phyloP scores from a whole-genome alignment of 2,797 vertebrate genomes.

The Valencia hispanica region DNA sequence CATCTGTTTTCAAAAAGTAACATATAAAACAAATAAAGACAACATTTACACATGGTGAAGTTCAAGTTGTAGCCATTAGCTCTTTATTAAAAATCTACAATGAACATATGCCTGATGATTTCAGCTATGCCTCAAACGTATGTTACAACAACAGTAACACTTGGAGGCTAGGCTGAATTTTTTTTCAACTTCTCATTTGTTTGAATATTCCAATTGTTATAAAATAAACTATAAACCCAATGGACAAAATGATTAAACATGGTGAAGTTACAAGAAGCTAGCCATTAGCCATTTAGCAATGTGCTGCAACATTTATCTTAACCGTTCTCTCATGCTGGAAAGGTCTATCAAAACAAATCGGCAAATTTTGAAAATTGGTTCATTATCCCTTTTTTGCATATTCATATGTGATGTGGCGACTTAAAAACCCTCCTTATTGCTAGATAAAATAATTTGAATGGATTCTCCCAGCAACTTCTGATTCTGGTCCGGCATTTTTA shows the following conservation, averaged over 20 bases:
- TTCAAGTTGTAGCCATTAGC: neutral
- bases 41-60: neutral
- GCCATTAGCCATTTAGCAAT: neutral
- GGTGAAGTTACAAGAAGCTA: neutral
- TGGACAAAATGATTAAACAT: neutral
- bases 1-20: neutral
- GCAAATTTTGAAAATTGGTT: neutral
- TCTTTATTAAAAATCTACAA: neutral
- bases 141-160: neutral
- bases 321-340: neutral
- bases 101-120: neutral
- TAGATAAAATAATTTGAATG: neutral
- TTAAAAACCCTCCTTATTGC: neutral
- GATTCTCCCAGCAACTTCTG: neutral
- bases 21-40: neutral
- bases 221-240: neutral
- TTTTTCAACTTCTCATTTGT: neutral
- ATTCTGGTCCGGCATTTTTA: neutral
- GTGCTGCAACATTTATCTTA: neutral
- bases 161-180: neutral
- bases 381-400: neutral
- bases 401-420: neutral
- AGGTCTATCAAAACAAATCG: neutral
- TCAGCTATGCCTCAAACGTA: neutral
- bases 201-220: neutral